Conservation (phyloP, 1,140 invertebrate species). For the Tenebrio molitor region DNA sequence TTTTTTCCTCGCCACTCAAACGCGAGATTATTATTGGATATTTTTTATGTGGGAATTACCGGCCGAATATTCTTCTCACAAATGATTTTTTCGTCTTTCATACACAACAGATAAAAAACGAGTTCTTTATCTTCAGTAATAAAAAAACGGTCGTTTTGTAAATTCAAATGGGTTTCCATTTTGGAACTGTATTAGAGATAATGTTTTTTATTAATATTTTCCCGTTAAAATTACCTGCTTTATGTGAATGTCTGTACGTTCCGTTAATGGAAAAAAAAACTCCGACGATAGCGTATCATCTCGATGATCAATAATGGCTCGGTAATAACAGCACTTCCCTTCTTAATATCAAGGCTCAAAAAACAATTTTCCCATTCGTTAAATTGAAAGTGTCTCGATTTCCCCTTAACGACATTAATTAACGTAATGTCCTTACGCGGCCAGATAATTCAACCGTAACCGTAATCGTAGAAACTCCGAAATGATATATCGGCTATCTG, state of each 20-base stretch:
- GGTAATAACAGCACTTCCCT: slow-evolving; percentile 25
- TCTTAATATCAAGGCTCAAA: too few relatives aligned
- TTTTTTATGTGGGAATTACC: too few relatives aligned
- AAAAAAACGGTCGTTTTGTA: slow-evolving; percentile 1
- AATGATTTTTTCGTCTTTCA: too few relatives aligned
- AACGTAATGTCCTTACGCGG: slow-evolving; percentile 12
- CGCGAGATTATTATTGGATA: too few relatives aligned
- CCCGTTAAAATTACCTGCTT: background rate
- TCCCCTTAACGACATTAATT: slow-evolving; percentile 11
- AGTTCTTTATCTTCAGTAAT: slow-evolving; percentile 7
- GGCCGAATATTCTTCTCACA: too few relatives aligned
- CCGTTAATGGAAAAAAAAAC: slow-evolving; percentile 22
- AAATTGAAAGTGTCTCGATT: slow-evolving; percentile 19
- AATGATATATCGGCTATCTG: slow-evolving; percentile 21
- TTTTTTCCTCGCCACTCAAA: too few relatives aligned
- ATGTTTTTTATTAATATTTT: slow-evolving; percentile 25
- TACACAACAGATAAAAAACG: background rate
- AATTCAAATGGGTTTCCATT: slow-evolving; percentile 15
- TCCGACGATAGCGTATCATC: slow-evolving; percentile 13
- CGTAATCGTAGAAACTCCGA: too few relatives aligned
- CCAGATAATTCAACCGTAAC: too few relatives aligned
- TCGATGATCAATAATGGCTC: slow-evolving; percentile 19
- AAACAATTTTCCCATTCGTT: slow-evolving; percentile 22
- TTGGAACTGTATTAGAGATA: slow-evolving; percentile 1
- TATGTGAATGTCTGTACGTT: slow-evolving; percentile 14